Evolutionary conservation across 2,888 invertebrate species (phyloP), one percentile per base, ranked within the genome.

Genomic region (Eugnorisma glareosa): DNA sequence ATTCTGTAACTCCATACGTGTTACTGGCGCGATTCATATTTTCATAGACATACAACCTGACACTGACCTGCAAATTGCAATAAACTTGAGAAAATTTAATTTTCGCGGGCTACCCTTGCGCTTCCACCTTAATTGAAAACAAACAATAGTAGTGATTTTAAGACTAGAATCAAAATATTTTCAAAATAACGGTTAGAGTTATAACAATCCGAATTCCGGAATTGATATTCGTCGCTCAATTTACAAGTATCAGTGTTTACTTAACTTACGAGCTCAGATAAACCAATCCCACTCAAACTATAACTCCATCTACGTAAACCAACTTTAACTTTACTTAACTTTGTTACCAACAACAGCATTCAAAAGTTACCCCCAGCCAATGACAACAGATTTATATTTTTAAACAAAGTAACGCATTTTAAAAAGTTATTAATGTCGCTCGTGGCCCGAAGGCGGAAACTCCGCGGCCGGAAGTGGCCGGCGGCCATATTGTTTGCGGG

Each of bases 401-500:
- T 77, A 87, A 89, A 88, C 84, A 83, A 85, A 86, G 77, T 89
- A 85, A 90, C 89, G 89, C 90, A 86, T 90, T 86, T 89, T 86
- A 82, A 86, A 87, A 88, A 88, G 86, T 90, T 90, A 86, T 88
- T 89, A 90, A 90, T 90, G 89, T 89, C 85, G 77, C 67, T 74
- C 79, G 81, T 69, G 81, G 83, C 75, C 85, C 63, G 87, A 86
- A 83, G 88, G 88, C 91, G 92, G 91, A 91, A 91, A 91, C 91
- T 90, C 88, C 86, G 88, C 89, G 90, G 89, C 86, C 92, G 94
- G 94, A 94, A 91, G 93, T 92, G 92, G 93, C 93, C 91, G 92
- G 92, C 93, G 92, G 94, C 94, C 94, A 94, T 94, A 94, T 94
- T 94, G 94, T 93, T 93, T 93, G 93, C 92, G 90, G 90, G 89